Percentiles rank a stretch among this genome's conserved stretches.
Conservation (phyloP, 2,113 vertebrate genomes). For the Seriola quinqueradiata region DNA sequence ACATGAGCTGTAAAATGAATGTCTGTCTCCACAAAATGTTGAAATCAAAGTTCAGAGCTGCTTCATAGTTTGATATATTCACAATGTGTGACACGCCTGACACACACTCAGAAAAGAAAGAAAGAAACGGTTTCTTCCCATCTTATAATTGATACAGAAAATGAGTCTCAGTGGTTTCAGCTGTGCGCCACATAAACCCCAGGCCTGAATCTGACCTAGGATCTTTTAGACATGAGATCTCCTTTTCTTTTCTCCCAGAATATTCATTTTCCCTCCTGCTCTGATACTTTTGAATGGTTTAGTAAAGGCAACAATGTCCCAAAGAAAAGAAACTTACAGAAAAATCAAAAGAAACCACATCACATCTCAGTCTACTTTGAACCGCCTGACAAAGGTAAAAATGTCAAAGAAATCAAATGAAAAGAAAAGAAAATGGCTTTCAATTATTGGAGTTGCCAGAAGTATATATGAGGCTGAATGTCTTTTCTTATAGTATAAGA, state of each 20-base stretch:
- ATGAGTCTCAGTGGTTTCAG: background rate
- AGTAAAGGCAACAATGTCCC: background rate
- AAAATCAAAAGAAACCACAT: slow-evolving; percentile 12
- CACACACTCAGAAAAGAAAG: slow-evolving; percentile 18
- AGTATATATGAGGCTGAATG: background rate
- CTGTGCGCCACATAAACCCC: background rate
- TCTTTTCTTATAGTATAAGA: background rate
- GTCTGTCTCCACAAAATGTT: background rate
- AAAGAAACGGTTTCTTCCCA: slow-evolving; percentile 5
- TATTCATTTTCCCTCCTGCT: background rate
- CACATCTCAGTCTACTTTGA: slow-evolving; percentile 1
- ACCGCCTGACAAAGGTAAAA: slow-evolving; percentile 16
- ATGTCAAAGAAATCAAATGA: slow-evolving; percentile 26
- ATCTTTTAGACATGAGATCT: background rate
- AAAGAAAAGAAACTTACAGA: background rate
- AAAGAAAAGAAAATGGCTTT: slow-evolving; percentile 38
- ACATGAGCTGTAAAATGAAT: slow-evolving; percentile 21
- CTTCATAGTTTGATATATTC: slow-evolving; percentile 17
- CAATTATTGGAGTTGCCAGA: slow-evolving; percentile 25
- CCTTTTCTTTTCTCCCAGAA: background rate
- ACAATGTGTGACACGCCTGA: background rate
- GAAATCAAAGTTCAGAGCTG: slow-evolving; percentile 12
- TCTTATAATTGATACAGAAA: background rate
- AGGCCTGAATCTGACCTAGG: background rate
- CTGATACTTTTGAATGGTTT: background rate